Evolutionary conservation across 2,797 vertebrate genomes (phyloP).

Genomic region (Tiaroga cobitis): DNA sequence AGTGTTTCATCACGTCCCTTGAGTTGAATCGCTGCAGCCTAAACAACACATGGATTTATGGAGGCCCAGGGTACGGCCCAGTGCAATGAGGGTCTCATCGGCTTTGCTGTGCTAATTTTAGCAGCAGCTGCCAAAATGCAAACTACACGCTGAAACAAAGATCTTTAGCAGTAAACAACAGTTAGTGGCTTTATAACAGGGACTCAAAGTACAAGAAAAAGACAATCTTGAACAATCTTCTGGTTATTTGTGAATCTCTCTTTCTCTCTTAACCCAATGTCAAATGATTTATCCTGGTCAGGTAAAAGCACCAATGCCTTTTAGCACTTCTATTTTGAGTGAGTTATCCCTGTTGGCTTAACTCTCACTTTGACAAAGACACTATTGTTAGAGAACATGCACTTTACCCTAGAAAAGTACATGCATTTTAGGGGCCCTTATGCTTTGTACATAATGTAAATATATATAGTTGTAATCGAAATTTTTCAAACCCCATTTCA

Average conservation of each 20-base stretch:
- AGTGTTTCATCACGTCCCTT: conserved; percentile 22
- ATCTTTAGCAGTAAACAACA: conserved; percentile 6
- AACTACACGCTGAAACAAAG: conserved; percentile 1
- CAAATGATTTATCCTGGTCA: conserved; percentile 65
- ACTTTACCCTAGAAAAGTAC: conserved; percentile 7
- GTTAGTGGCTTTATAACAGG: background rate
- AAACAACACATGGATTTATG: conserved; percentile 29
- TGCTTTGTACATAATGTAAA: background rate
- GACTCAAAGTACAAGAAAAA: background rate
- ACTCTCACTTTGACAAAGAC: conserved; percentile 47
- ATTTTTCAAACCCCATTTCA: too few species aligned
- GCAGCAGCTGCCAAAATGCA: conserved; percentile 39
- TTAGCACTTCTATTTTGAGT: conserved; percentile 77
- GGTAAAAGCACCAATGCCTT: conserved; percentile 68
- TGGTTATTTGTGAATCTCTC: conserved; percentile 33
- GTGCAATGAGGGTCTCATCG: conserved; percentile 30
- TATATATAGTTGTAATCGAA: too few species aligned
- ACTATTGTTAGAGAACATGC: conserved; percentile 47
- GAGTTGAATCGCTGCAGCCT: conserved; percentile 21
- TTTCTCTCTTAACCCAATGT: conserved; percentile 63
- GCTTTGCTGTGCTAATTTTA: conserved; percentile 36
- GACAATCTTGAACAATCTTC: background rate
- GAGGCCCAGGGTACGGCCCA: background rate
- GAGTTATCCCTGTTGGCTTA: conserved; percentile 60
- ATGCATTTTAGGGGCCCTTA: background rate